Base-by-base conservation (phyloP, 1,140 invertebrate species). In the Wiebesia pumilae region DNA sequence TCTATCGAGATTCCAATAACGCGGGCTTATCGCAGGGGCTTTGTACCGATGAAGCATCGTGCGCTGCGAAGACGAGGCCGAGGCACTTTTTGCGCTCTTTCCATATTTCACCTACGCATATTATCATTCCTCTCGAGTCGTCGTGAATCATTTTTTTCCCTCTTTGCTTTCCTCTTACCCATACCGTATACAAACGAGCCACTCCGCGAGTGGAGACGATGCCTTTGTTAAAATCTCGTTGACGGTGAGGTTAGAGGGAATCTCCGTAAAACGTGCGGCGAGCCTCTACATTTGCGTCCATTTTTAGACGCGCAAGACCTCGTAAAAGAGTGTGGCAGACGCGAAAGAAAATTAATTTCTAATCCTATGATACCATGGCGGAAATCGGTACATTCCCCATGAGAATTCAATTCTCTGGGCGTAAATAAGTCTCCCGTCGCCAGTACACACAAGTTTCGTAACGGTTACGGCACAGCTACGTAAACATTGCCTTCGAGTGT, bases 1-100 rank as follows among this genome's bases (percentile, higher is more conserved):
- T 91, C 90, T 89, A 92, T 92, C 91, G 91, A 92, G 91, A 93
- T 93, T 92, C 92, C 91, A 92, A 92, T 92, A 92, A 90, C 91
- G 77, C 35, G n/a, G 90, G 89, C 91, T 92, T 92, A 93, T 93
- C 92, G 91, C 14, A 91, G 58, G 88, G 91, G 91, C 91, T 93
- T 92, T 92, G 90, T 90, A 87, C 69, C 89, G 91, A 92, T 92
- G 92, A 93, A 88, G 91, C 89, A 92, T 92, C 89, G 92, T 90
- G 87, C 90, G 89, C n/a, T 69, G 71, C 58, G 89, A 54, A n/a
- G 81, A 51, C 58, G 54, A 89, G 87, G 90, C 87, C 88, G 86
- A 88, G 90, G 84, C 90, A 89, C 90, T 92, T 93, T 91, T 90
- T 88, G 78, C 73, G 89, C 88, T 89, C 88, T 90, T 90, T 89